These are phyloP conservation scores for Cosmia trapezina DNA, from an alignment of 2,888 invertebrate species.

Conservation along the genomic window DNA sequence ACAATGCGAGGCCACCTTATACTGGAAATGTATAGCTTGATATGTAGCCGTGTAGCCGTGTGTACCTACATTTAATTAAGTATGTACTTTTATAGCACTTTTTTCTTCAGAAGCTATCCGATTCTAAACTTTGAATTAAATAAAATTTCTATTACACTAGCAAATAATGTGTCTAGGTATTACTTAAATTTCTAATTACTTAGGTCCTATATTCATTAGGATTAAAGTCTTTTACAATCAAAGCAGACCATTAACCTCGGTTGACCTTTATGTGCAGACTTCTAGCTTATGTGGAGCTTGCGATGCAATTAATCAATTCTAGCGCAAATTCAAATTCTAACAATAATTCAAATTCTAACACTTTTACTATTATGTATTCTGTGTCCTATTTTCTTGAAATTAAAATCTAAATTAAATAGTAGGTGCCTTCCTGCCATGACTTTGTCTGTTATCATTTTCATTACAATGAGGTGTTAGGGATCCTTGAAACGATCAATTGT, in stretches of 20 bases:
- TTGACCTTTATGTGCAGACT: constrained; percentile 24
- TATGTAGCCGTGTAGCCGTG: too few species aligned
- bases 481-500: too few species aligned
- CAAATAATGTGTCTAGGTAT: neutral
- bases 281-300: constrained; percentile 17
- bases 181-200: constrained; percentile 3
- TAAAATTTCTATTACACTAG: constrained; percentile 8
- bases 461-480: neutral
- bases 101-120: constrained; percentile 9
- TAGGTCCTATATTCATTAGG: neutral
- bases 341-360: too few species aligned
- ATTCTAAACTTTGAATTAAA: constrained; percentile 28
- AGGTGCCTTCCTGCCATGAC: neutral
- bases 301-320: constrained; percentile 11
- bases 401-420: neutral
- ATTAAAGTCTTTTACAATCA: constrained; percentile 30
- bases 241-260: constrained; percentile 23
- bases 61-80: constrained; percentile 12
- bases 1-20: too few species aligned
- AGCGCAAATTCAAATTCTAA: neutral
- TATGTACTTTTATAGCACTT: neutral
- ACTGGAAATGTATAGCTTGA: too few species aligned
- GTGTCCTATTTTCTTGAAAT: neutral
- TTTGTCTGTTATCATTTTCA: neutral
- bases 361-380: neutral